Conservation (phyloP, 2,888 invertebrate genomes). For the Unio delphinus region DNA sequence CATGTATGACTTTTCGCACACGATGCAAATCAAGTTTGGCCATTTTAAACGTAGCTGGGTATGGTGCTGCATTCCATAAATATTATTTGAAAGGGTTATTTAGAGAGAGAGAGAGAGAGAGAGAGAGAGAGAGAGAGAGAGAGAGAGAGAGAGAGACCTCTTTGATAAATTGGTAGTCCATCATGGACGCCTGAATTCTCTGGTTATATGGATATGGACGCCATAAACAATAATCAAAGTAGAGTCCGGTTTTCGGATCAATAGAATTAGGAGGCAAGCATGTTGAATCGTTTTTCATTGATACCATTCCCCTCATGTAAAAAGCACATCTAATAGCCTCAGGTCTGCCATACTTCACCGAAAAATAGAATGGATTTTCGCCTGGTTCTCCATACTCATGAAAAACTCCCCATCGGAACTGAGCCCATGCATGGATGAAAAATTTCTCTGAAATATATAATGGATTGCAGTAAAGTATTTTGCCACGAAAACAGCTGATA, state of each 20-base stretch:
- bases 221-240: constrained; percentile 48
- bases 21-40: too few species aligned
- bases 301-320: constrained; percentile 34
- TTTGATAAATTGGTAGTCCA: constrained; percentile 44
- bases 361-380: constrained; percentile 55
- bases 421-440: constrained; percentile 59
- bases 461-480: too few species aligned
- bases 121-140: too few species aligned
- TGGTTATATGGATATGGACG: constrained; percentile 39
- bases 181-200: constrained; percentile 45
- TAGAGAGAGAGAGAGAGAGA: too few species aligned
- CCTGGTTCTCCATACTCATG: constrained; percentile 54
- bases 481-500: too few species aligned
- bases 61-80: too few species aligned
- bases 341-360: constrained; percentile 37
- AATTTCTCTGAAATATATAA: constrained; percentile 38
- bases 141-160: constrained; percentile 19
- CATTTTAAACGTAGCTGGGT: too few species aligned
- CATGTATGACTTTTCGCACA: too few species aligned
- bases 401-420: constrained; percentile 59
- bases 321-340: constrained; percentile 48
- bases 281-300: constrained; percentile 17
- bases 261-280: constrained; percentile 10
- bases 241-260: constrained; percentile 39
- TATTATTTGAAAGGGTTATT: too few species aligned